Percentiles rank a stretch among this genome's conserved stretches.
Conservation (phyloP, 2,888 invertebrate species). For the Epirrhoe tristata region DNA sequence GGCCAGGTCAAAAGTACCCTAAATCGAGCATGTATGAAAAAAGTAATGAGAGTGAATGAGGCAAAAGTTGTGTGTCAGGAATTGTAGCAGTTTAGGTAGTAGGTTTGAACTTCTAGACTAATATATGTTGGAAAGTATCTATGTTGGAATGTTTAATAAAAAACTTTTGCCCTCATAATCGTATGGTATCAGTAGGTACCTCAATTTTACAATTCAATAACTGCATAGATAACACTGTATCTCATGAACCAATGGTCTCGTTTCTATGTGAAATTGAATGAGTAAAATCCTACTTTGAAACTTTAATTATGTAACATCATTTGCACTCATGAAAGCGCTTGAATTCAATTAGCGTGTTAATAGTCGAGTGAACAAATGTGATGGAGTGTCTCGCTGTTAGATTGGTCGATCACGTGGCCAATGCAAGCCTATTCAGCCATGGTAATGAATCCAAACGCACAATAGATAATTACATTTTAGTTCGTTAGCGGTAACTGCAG, state of each 20-base stretch:
- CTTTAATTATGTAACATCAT: constrained; percentile 29
- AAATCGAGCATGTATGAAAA: no score
- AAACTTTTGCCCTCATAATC: no score
- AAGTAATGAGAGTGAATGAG: no score
- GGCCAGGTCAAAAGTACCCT: no score
- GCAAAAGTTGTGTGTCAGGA: no score
- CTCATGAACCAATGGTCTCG: neutral
- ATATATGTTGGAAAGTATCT: no score
- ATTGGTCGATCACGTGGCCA: constrained; percentile 48
- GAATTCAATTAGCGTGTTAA: constrained; percentile 32
- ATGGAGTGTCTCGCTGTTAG: constrained; percentile 26
- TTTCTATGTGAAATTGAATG: constrained; percentile 3
- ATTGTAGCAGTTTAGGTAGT: no score
- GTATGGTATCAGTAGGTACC: no score
- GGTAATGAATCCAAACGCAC: constrained; percentile 64
- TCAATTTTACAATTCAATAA: no score
- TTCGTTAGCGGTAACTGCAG: constrained; percentile 60
- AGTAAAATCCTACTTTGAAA: constrained; percentile 21
- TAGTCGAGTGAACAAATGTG: constrained; percentile 27
- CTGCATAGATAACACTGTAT: no score
- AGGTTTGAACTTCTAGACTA: no score
- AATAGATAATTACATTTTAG: constrained; percentile 69
- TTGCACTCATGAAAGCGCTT: constrained; percentile 26
- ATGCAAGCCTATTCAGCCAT: constrained; percentile 54
- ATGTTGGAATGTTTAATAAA: no score